Evolutionary conservation across 2,797 vertebrate genomes (phyloP).

Genomic region (Chelon labrosus): DNA sequence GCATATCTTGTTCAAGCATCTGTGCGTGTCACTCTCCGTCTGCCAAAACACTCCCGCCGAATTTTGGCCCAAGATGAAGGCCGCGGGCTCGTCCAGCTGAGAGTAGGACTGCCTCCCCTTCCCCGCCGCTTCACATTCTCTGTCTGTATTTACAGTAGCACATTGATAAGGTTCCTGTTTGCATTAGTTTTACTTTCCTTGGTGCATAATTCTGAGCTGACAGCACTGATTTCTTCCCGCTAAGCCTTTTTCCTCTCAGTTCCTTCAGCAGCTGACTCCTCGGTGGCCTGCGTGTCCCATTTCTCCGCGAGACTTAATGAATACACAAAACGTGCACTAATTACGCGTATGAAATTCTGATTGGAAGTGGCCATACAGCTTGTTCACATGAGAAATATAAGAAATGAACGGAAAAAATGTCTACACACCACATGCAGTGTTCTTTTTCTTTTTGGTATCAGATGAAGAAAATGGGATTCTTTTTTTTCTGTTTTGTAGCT

Average conservation of each 20-base stretch:
- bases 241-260: neutral
- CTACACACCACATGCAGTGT: neutral
- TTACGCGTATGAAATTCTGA: slow-evolving; percentile 12
- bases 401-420: slow-evolving; percentile 13
- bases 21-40: slow-evolving; percentile 18
- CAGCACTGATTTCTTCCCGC: slow-evolving; percentile 27
- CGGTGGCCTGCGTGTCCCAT: neutral
- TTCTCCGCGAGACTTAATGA: slow-evolving; percentile 20
- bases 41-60: slow-evolving; percentile 44
- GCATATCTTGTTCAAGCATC: slow-evolving; percentile 44
- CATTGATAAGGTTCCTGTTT: slow-evolving; percentile 42
- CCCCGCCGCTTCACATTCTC: slow-evolving; percentile 19
- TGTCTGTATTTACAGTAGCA: neutral
- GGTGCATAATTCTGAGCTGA: slow-evolving; percentile 35
- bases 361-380: slow-evolving; percentile 5
- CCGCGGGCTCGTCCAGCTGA: slow-evolving; percentile 42
- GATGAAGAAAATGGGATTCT: neutral
- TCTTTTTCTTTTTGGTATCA: slow-evolving; percentile 11
- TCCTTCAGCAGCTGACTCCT: slow-evolving; percentile 17
- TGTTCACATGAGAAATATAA: neutral
- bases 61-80: slow-evolving; percentile 50
- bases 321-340: slow-evolving; percentile 10
- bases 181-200: slow-evolving; percentile 18
- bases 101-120: slow-evolving; percentile 20
- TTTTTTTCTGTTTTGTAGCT: slow-evolving; percentile 17